Percentiles rank a stretch among this genome's conserved stretches.
Conservation (phyloP, 2,888 invertebrate genomes). For the Acrobasis repandana region DNA sequence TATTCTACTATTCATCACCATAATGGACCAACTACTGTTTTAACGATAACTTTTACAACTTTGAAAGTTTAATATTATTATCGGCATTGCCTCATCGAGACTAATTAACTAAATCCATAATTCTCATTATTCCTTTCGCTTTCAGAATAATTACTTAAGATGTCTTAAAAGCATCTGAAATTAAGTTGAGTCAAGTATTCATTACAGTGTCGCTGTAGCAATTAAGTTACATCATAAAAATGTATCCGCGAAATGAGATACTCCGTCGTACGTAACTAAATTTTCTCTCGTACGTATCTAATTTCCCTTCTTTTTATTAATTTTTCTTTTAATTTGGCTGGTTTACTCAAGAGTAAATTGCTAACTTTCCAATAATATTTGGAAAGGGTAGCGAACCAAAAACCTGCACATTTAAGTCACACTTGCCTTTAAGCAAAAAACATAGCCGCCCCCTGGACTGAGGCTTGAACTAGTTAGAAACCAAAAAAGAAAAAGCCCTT, state of each 20-base stretch:
- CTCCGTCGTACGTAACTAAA: constrained; percentile 4
- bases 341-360: not conserved
- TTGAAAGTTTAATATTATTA: too few species aligned
- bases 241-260: not conserved
- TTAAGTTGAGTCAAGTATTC: constrained; percentile 2
- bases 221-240: constrained; percentile 14
- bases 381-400: too few species aligned
- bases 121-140: not conserved
- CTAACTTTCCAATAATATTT: too few species aligned
- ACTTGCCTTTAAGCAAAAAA: too few species aligned
- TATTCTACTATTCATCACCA: too few species aligned
- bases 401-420: too few species aligned
- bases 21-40: too few species aligned
- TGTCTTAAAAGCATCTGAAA: constrained; percentile 13
- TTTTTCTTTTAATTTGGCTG: not conserved
- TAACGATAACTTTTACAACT: too few species aligned
- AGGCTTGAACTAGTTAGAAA: too few species aligned
- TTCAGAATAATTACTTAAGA: constrained; percentile 1
- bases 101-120: not conserved
- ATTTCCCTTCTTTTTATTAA: not conserved
- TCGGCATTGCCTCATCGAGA: not conserved
- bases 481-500: not conserved
- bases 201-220: constrained; percentile 4
- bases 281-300: not conserved
- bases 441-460: too few species aligned